phyloP scores from a whole-genome alignment of 2,888 invertebrate genomes.

The Drosophila diplacantha region DNA sequence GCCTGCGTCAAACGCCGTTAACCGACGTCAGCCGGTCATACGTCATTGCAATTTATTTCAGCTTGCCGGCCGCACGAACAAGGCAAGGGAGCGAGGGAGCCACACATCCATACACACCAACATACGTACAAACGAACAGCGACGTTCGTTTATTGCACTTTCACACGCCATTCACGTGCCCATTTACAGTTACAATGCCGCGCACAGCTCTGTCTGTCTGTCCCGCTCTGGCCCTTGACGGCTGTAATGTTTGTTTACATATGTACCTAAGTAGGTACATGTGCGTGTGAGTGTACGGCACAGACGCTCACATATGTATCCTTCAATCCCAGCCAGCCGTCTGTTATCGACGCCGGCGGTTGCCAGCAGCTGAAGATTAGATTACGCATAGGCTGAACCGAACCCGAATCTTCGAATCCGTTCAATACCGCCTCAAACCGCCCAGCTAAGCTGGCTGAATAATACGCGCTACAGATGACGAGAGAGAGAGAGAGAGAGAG shows the following conservation, averaged over 20 bases:
- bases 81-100: background rate
- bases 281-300: background rate
- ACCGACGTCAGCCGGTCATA: slow-evolving; percentile 62
- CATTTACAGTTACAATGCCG: slow-evolving; percentile 40
- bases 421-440: slow-evolving; percentile 52
- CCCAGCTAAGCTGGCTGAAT: slow-evolving; percentile 30
- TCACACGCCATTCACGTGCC: slow-evolving; percentile 69
- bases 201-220: slow-evolving; percentile 5
- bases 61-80: slow-evolving; percentile 30
- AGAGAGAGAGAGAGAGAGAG: background rate
- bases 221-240: slow-evolving; percentile 10
- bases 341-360: slow-evolving; percentile 19
- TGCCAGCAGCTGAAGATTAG: slow-evolving; percentile 21
- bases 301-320: slow-evolving; percentile 20
- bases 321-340: slow-evolving; percentile 19
- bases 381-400: slow-evolving; percentile 17
- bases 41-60: slow-evolving; percentile 67
- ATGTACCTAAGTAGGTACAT: background rate
- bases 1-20: slow-evolving; percentile 52
- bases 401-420: slow-evolving; percentile 14
- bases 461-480: background rate
- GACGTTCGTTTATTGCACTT: slow-evolving; percentile 65
- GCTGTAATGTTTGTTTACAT: slow-evolving; percentile 57
- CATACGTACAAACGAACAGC: slow-evolving; percentile 6
- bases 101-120: background rate